Base-by-base conservation (phyloP, 1,140 invertebrate genomes). In the Bombus confusus region DNA sequence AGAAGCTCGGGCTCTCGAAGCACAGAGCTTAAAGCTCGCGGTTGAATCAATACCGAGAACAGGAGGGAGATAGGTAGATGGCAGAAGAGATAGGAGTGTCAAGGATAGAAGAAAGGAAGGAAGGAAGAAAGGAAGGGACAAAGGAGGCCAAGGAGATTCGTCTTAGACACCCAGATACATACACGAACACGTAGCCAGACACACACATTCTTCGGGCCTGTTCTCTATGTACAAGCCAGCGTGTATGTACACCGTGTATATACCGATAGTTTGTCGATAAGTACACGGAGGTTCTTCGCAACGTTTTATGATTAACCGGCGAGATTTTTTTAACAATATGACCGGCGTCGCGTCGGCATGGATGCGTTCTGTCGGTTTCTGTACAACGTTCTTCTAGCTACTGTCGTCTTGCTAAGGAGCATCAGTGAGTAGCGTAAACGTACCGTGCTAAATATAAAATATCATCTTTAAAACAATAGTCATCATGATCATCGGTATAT, bases 121-220 rank as follows among this genome's bases (percentile, higher is more conserved):
- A 87, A 76, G 79, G 74, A 84, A 81, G 83, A 81, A 89, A 90
- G 83, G 85, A 82, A 87, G 82, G 72, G 71, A 83, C 85, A 78
- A 93, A 93, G 76, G 90, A 91, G 92, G 93, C 92, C 91, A 93
- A 93, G 92, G 91, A 92, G 78, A 92, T 90, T 92, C 87, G 85
- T 86, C 89, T 91, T 86, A 86, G 86, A 85, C 80, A 80, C 66
- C 83, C 86, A 74, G 31, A 39, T 25, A 34, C 22, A 9, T n/a
- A 79, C 72, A 83, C 73, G 73, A 78, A 78, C 52, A 66, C 81
- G 41, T 78, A 82, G 77, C 71, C 80, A 68, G 59, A 22, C 34
- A 22, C 43, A 79, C 76, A 77, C 34, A 68, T 80, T 86, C 81
- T 83, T 76, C 66, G 43, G 12, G 25, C n/a, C 64, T 37, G 18